Percentiles rank a stretch among this genome's conserved stretches.
Conservation (phyloP, 2,113 vertebrate species). For the Candoia aspera region DNA sequence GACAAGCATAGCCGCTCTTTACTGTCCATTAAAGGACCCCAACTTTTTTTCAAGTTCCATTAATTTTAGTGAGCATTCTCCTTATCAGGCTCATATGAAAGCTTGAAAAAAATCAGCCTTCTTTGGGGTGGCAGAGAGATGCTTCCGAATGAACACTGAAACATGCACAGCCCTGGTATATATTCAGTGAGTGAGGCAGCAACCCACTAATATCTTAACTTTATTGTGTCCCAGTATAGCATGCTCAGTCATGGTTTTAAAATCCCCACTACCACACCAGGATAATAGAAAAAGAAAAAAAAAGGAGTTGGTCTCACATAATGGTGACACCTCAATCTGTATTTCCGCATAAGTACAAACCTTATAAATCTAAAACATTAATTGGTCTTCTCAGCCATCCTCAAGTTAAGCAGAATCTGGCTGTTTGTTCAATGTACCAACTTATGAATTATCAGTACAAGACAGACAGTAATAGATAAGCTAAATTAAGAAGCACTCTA, state of each 20-base stretch:
- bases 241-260: neutral
- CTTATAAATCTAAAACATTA: too few relatives aligned
- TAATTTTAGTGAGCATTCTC: neutral
- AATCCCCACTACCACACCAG: neutral
- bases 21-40: neutral
- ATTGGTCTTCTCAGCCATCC: neutral
- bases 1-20: neutral
- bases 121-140: neutral
- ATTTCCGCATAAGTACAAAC: neutral
- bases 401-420: neutral
- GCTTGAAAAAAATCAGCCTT: neutral
- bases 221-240: neutral
- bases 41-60: neutral
- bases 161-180: neutral
- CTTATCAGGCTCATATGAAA: neutral
- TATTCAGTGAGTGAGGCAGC: neutral
- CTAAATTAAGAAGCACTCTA: neutral
- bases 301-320: neutral
- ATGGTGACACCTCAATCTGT: neutral
- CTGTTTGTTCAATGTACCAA: slow-evolving; percentile 18
- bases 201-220: neutral
- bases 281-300: neutral
- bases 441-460: neutral
- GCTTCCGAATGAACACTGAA: neutral
- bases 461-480: neutral